These are phyloP conservation scores for Vannuccia rotundouncinata DNA, from an alignment of 2,888 invertebrate genomes.

Conservation along the genomic window DNA sequence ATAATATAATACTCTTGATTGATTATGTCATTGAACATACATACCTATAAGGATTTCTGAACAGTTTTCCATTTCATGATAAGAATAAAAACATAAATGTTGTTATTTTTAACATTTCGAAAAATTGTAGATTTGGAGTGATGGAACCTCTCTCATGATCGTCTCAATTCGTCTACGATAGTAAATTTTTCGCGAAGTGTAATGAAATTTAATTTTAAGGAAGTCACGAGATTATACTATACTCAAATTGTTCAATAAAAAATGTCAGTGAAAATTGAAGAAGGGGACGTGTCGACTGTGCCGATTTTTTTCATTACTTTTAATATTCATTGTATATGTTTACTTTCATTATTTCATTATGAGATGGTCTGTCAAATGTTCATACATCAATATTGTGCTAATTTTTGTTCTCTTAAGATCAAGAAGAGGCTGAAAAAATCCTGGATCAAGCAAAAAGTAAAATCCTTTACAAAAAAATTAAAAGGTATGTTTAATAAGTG, in stretches of 20 bases:
- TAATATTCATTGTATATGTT: too few relatives aligned
- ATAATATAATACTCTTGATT: neutral
- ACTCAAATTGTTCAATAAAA: too few relatives aligned
- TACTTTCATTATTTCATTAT: too few relatives aligned
- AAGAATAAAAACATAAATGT: neutral
- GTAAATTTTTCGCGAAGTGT: neutral
- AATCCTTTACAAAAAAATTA: conserved; percentile 40
- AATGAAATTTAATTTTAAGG: neutral
- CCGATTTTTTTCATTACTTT: too few relatives aligned
- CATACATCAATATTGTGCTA: too few relatives aligned
- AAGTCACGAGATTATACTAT: too few relatives aligned
- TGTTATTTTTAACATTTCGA: neutral
- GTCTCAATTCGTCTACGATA: neutral
- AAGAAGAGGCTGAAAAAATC: conserved; percentile 32
- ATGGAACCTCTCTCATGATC: neutral
- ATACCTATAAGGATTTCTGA: neutral
- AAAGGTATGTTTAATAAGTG: conserved; percentile 38
- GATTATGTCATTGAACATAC: neutral
- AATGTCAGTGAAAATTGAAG: too few relatives aligned
- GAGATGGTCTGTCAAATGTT: too few relatives aligned
- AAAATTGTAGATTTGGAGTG: neutral
- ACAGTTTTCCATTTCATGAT: neutral
- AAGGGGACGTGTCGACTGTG: too few relatives aligned
- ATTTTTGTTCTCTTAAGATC: too few relatives aligned
- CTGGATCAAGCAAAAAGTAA: conserved; percentile 30